Conservation (phyloP, 2,888 invertebrate genomes). For the Trachelus troglodyta region DNA sequence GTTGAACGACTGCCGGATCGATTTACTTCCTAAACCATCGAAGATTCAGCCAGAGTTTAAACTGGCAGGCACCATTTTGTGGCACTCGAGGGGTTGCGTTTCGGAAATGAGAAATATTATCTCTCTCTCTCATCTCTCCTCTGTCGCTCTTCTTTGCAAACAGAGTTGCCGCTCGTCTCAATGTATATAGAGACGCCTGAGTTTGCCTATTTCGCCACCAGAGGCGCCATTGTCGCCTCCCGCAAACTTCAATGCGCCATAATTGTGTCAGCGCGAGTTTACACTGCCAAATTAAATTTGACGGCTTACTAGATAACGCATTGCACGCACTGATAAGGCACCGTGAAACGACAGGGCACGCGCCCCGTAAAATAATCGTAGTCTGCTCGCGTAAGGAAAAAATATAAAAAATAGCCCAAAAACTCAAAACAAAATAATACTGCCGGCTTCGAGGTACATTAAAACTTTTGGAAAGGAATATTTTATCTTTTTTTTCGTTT, state of each 20-base stretch:
- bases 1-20: background rate
- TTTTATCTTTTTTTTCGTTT: background rate
- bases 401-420: background rate
- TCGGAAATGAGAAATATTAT: slow-evolving; percentile 50
- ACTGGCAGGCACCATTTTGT: slow-evolving; percentile 6
- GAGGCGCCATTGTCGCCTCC: background rate
- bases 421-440: background rate
- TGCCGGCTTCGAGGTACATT: background rate
- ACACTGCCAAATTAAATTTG: background rate
- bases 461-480: background rate
- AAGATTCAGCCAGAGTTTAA: background rate
- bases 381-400: background rate
- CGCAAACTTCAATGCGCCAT: background rate
- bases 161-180: background rate
- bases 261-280: background rate
- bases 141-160: slow-evolving; percentile 30
- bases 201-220: background rate
- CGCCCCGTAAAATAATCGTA: background rate
- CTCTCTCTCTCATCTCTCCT: slow-evolving; percentile 35
- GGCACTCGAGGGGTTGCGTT: slow-evolving; percentile 28
- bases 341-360: background rate
- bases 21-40: background rate
- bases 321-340: background rate
- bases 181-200: background rate
- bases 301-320: background rate